Evolutionary conservation across 2,888 invertebrate species (phyloP).

Genomic region (Agrotis ipsilon): DNA sequence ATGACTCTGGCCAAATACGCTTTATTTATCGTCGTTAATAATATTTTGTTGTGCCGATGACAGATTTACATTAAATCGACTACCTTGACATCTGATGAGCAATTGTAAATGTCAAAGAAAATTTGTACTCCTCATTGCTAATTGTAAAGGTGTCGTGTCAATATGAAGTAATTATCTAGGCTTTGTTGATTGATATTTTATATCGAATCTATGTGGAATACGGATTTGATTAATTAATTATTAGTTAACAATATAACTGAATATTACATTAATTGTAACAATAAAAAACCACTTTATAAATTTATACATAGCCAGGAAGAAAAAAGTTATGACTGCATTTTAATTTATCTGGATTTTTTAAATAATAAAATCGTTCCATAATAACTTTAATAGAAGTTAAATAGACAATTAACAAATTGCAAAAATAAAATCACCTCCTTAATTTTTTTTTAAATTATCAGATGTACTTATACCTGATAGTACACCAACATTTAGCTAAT

Average conservation of each 20-base stretch:
- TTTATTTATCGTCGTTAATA: constrained; percentile 67
- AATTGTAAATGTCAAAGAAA: constrained; percentile 32
- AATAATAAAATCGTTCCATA: too few species aligned
- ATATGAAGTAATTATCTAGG: not conserved
- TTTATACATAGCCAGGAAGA: too few species aligned
- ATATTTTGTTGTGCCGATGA: constrained; percentile 48
- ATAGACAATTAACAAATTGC: too few species aligned
- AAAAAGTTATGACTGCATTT: too few species aligned
- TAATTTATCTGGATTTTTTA: too few species aligned
- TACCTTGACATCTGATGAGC: constrained; percentile 48
- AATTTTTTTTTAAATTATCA: too few species aligned
- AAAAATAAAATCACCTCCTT: too few species aligned
- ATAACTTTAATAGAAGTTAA: not conserved
- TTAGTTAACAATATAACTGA: not conserved
- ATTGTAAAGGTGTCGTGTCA: not conserved
- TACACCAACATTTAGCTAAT: too few species aligned
- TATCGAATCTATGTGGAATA: too few species aligned
- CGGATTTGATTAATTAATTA: constrained; percentile 4
- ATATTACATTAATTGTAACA: too few species aligned
- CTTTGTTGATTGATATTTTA: not conserved
- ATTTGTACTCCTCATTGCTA: constrained; percentile 2
- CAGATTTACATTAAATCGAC: constrained; percentile 44
- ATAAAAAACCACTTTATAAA: too few species aligned
- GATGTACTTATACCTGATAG: too few species aligned
- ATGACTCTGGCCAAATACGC: constrained; percentile 79